These are phyloP conservation scores for Pogoniulus pusillus DNA, from an alignment of 2,797 vertebrate genomes.

Conservation along the genomic window DNA sequence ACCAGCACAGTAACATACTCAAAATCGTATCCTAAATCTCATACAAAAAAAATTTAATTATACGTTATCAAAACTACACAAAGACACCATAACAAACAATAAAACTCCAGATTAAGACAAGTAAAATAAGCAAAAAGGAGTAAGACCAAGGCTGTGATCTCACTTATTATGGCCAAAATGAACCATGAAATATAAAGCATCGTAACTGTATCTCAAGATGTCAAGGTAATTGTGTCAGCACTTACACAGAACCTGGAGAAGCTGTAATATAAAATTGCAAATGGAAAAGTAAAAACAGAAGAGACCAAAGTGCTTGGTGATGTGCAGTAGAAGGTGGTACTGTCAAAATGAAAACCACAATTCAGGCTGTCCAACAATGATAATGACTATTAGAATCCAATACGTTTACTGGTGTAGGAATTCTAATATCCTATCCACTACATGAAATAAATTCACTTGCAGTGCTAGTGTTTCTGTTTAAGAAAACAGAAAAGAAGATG, in stretches of 20 bases:
- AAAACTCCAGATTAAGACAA: neutral
- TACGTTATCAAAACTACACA: neutral
- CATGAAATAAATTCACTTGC: neutral
- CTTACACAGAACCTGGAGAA: neutral
- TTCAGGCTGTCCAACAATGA: neutral
- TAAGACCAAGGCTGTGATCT: neutral
- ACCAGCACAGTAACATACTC: neutral
- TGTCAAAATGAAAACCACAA: neutral
- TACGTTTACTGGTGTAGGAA: neutral
- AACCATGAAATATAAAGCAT: neutral
- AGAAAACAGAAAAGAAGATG: neutral
- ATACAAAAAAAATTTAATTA: neutral
- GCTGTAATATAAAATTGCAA: neutral
- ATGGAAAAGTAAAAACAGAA: neutral
- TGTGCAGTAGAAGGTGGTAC: neutral
- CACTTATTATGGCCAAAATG: neutral
- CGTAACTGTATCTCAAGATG: neutral
- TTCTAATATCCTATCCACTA: neutral
- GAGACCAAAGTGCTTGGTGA: neutral
- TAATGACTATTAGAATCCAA: neutral
- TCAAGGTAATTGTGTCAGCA: neutral
- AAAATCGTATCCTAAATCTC: neutral
- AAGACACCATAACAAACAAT: neutral
- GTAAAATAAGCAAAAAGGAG: neutral
- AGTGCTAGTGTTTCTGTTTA: neutral